These are phyloP conservation scores for Chrysaora quinquecirrha DNA, from an alignment of 30 jellyfish, hydroid and myxozoan genomes.

Conservation along the genomic window DNA sequence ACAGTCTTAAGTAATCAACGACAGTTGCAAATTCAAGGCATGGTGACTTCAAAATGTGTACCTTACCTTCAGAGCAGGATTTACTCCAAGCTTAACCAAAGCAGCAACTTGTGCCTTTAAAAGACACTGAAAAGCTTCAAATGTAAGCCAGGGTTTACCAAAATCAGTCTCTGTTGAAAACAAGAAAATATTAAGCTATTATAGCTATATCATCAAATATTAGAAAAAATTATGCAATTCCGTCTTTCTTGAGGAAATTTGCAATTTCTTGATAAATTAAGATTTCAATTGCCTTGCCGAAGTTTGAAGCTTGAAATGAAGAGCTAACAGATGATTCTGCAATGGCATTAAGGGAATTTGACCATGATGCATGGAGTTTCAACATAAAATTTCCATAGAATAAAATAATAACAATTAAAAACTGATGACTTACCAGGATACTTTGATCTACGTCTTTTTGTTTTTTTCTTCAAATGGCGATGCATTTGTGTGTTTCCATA, in stretches of 20 bases:
- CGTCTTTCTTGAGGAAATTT: background rate
- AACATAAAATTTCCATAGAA: no score
- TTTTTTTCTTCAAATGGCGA: slow-evolving; percentile 20
- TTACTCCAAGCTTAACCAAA: slow-evolving; percentile 50
- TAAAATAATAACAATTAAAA: no score
- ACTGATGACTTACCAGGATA: slow-evolving; percentile 27
- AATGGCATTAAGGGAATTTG: no score
- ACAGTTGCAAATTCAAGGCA: no score
- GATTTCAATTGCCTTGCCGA: background rate
- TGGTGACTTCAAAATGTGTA: no score
- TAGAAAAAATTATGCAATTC: background rate
- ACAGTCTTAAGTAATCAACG: no score
- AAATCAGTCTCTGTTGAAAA: slow-evolving; percentile 24
- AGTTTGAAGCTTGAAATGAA: no score
- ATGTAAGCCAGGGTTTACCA: slow-evolving; percentile 79
- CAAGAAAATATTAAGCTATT: background rate
- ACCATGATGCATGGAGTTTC: no score
- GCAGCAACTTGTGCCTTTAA: slow-evolving; percentile 62
- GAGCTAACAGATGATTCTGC: no score
- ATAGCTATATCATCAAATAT: background rate
- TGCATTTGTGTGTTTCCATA: slow-evolving; percentile 36
- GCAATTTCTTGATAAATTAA: background rate
- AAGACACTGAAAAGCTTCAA: slow-evolving; percentile 64
- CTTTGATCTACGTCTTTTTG: slow-evolving; percentile 6
- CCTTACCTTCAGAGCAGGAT: slow-evolving; percentile 56